Conservation (phyloP, 2,797 vertebrate species). For the Myioborus miniatus region DNA sequence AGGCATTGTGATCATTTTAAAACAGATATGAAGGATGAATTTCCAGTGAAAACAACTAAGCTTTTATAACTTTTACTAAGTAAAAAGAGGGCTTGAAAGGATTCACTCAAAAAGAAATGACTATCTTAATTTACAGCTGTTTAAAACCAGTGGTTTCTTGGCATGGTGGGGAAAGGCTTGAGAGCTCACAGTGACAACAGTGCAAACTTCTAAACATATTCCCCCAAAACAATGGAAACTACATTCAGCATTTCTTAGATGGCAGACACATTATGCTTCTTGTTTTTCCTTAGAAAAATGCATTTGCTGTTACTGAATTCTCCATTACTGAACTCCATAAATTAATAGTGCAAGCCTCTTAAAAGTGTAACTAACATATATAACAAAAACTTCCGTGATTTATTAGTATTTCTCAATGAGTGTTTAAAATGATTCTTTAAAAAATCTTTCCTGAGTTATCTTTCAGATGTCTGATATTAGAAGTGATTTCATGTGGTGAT, state of each 20-base stretch:
- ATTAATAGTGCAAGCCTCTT: neutral
- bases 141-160: neutral
- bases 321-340: neutral
- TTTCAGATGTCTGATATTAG: neutral
- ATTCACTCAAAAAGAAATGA: neutral
- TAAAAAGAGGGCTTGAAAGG: neutral
- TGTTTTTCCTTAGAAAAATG: neutral
- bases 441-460: neutral
- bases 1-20: neutral
- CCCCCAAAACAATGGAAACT: neutral
- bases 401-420: neutral
- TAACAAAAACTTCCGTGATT: neutral
- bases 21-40: neutral
- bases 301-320: neutral
- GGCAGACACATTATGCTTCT: neutral
- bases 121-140: neutral
- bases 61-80: neutral
- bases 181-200: neutral
- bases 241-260: neutral
- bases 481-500: neutral
- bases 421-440: neutral
- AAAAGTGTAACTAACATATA: neutral
- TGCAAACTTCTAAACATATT: neutral
- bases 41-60: neutral
- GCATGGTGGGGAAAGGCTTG: neutral